These are phyloP conservation scores for Penaeus indicus DNA, from an alignment of 1,140 invertebrate genomes.

Conservation along the genomic window DNA sequence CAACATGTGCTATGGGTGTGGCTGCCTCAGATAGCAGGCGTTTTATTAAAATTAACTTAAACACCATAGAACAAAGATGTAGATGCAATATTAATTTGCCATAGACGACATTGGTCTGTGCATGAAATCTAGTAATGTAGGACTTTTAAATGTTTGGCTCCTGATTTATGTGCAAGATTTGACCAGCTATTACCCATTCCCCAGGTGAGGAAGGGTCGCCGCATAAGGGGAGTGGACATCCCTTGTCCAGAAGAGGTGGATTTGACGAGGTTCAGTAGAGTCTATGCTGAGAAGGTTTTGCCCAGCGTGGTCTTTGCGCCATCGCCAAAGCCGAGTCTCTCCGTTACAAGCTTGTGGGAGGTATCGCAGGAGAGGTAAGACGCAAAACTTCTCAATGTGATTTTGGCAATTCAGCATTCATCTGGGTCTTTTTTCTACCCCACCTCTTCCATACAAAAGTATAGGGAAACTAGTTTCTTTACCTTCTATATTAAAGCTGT, in stretches of 20 bases:
- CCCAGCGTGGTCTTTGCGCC: slow-evolving; percentile 96
- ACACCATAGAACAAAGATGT: too few relatives aligned
- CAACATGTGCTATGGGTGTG: too few relatives aligned
- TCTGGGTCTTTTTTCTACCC: not conserved
- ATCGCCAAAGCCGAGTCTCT: slow-evolving; percentile 99
- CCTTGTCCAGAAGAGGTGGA: slow-evolving; percentile 95
- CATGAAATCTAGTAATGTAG: too few relatives aligned
- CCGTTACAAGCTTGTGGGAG: slow-evolving; percentile 98
- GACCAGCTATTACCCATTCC: not conserved
- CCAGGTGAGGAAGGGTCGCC: slow-evolving; percentile 73
- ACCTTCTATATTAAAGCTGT: not conserved
- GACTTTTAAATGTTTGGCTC: too few relatives aligned
- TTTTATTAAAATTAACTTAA: too few relatives aligned
- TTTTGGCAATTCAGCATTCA: not conserved
- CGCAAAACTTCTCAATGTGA: not conserved
- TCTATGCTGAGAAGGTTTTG: slow-evolving; percentile 99
- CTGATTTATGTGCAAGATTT: too few relatives aligned
- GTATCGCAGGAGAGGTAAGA: slow-evolving; percentile 81
- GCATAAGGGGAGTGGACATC: slow-evolving; percentile 97
- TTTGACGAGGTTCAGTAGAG: slow-evolving; percentile 93
- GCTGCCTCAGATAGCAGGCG: too few relatives aligned
- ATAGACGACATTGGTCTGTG: too few relatives aligned
- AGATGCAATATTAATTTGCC: too few relatives aligned
- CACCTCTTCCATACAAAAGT: not conserved
- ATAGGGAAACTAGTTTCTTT: not conserved